Evolutionary conservation across 1,140 invertebrate genomes (phyloP).

Genomic region (Aphaenogaster floridana): DNA sequence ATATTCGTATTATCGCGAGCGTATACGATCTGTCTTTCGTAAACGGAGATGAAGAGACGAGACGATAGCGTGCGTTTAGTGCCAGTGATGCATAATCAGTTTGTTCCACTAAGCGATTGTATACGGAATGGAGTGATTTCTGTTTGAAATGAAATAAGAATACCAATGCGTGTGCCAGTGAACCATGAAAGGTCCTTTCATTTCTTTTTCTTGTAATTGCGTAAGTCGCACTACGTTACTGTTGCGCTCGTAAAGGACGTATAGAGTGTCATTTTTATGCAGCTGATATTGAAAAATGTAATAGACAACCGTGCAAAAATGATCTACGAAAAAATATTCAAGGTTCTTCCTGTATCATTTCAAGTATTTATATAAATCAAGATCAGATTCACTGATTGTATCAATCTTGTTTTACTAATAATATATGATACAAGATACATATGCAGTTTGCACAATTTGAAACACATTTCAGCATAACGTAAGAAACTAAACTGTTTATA

Average conservation of each 20-base stretch:
- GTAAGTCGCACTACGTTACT: conserved; percentile 57
- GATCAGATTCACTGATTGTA: background rate
- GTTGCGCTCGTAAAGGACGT: conserved; percentile 10
- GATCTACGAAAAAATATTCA: background rate
- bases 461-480: background rate
- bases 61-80: background rate
- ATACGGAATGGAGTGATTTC: conserved; percentile 40
- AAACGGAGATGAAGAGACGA: conserved; percentile 14
- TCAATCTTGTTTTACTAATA: background rate
- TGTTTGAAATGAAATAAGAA: conserved; percentile 64
- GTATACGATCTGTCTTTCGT: conserved; percentile 25
- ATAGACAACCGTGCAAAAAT: background rate
- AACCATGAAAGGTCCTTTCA: conserved; percentile 72
- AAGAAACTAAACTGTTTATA: background rate
- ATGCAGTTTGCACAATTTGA: background rate
- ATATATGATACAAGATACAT: background rate
- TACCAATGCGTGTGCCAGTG: conserved; percentile 57
- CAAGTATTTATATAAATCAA: background rate
- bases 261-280: conserved; percentile 27
- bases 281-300: background rate
- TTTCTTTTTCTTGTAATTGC: conserved; percentile 66
- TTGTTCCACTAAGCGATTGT: conserved; percentile 29
- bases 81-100: conserved; percentile 47
- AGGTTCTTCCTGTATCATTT: background rate
- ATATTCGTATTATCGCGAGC: conserved; percentile 19